These are phyloP conservation scores for Kryphioiulus occultus DNA, from an alignment of 2,888 invertebrate genomes.

Conservation along the genomic window DNA sequence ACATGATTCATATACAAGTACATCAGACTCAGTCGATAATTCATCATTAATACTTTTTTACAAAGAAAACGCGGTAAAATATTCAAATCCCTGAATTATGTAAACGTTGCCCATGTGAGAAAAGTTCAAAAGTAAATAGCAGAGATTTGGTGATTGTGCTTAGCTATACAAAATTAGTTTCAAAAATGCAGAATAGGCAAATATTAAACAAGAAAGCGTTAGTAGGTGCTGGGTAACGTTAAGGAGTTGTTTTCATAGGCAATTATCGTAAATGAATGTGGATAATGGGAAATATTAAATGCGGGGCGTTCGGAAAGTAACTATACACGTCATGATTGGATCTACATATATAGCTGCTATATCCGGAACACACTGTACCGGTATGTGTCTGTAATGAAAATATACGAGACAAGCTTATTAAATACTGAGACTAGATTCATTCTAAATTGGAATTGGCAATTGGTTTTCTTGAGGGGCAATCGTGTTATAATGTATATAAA, in stretches of 20 bases:
- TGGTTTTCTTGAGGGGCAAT: not conserved
- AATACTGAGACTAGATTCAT: constrained; percentile 35
- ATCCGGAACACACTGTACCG: not conserved
- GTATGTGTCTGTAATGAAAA: not conserved
- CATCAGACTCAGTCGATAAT: not conserved
- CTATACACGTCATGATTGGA: too few species aligned
- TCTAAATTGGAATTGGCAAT: constrained; percentile 1
- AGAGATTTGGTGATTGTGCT: constrained; percentile 1
- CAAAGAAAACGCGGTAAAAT: constrained; percentile 18
- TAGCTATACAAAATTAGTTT: not conserved
- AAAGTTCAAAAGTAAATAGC: not conserved
- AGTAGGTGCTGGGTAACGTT: not conserved
- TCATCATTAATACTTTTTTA: not conserved
- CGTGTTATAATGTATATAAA: constrained; percentile 8
- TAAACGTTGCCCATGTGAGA: not conserved
- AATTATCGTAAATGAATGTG: not conserved
- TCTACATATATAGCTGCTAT: too few species aligned
- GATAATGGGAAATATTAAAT: constrained; percentile 4
- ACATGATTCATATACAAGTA: not conserved
- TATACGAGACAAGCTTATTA: not conserved
- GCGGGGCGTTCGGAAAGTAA: too few species aligned
- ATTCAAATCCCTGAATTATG: constrained; percentile 8
- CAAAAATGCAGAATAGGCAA: not conserved
- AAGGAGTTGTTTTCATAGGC: not conserved
- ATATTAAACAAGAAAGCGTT: not conserved